These are phyloP conservation scores for Frankliniella fusca DNA, from an alignment of 2,888 invertebrate genomes.

Conservation along the genomic window DNA sequence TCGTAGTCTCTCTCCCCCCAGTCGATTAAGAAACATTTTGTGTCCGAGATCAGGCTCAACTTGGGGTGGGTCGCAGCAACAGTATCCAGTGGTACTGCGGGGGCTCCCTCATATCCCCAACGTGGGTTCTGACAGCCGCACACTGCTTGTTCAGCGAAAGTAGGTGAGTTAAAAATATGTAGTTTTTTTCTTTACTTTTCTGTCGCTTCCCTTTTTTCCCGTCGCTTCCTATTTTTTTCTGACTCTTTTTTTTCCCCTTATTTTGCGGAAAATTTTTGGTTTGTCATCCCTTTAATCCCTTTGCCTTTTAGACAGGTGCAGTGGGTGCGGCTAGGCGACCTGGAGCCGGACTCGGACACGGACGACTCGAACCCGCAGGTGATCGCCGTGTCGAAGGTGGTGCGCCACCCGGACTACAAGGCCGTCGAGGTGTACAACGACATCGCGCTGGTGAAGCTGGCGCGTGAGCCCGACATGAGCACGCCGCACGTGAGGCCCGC, in stretches of 20 bases:
- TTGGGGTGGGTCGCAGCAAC: conserved; percentile 33
- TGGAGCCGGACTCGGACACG: conserved; percentile 27
- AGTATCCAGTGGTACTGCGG: conserved; percentile 44
- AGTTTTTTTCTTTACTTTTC: not conserved
- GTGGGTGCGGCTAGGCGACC: conserved; percentile 35
- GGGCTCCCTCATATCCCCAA: conserved; percentile 47
- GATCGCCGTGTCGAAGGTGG: conserved; percentile 28
- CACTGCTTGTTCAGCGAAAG: conserved; percentile 44
- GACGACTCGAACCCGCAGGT: conserved; percentile 33
- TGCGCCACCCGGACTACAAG: conserved; percentile 33
- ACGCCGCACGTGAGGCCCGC: conserved; percentile 34
- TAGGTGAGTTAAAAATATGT: conserved; percentile 28
- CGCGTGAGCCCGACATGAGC: conserved; percentile 29
- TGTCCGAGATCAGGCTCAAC: conserved; percentile 35
- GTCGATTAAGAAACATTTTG: no score
- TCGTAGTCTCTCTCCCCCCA: no score
- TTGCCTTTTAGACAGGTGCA: conserved; percentile 32
- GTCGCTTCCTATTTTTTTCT: no score
- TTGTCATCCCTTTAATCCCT: no score
- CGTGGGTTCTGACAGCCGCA: conserved; percentile 50
- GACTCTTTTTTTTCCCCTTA: not conserved
- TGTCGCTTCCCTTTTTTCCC: no score
- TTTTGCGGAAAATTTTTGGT: no score
- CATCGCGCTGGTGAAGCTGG: conserved; percentile 34
- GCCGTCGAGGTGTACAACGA: conserved; percentile 33